Base-by-base conservation (phyloP, 2,888 invertebrate species). In the Ptycholaimellus sp. region DNA sequence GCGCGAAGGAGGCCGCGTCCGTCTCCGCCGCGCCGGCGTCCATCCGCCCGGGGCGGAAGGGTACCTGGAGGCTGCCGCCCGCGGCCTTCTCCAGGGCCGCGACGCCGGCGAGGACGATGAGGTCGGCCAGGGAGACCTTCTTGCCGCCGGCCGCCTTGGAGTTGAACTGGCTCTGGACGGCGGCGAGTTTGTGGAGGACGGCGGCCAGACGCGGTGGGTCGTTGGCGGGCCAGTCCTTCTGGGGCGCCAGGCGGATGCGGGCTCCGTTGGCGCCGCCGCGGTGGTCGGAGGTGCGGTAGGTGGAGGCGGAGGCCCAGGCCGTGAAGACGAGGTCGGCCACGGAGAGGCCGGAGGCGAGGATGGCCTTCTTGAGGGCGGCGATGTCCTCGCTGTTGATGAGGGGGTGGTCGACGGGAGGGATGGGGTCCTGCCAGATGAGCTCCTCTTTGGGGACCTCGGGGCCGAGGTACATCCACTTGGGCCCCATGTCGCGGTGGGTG, bases 221-320 rank as follows among this genome's bases (percentile, higher is more conserved):
- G 17, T 36, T 36, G 37, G 11, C 38, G 9, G 35, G 27, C 36
- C 36, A 36, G 36, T 36, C 36, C 36, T 36, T 36, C 38, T 36
- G 36, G 11, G 36, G 36, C 14, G 36, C 36, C 13, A 36, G 36
- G 36, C 36, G 36, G 38, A 36, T 38, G 36, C 36, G 36, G 11
- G 36, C 36, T 9, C 36, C 36, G 38, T 36, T 36, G 37, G 38
- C 36, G 36, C 36, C 36, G 38, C 36, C 36, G 37, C 36, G 36
- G 9, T 36, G 9, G 38, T 36, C 36, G 13, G 14, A 13, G 14
- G 11, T 16, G 38, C 36, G 36, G 38, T 13, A 36, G 36, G 36
- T 36, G 14, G 13, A 14, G 13, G 36, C 36, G 13, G 37, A 13
- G 11, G 36, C 36, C 36, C 36, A 36, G 37, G 36, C 38, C 11